Base-by-base conservation (phyloP, 2,888 invertebrate genomes). In the Drosophila tanythrix region DNA sequence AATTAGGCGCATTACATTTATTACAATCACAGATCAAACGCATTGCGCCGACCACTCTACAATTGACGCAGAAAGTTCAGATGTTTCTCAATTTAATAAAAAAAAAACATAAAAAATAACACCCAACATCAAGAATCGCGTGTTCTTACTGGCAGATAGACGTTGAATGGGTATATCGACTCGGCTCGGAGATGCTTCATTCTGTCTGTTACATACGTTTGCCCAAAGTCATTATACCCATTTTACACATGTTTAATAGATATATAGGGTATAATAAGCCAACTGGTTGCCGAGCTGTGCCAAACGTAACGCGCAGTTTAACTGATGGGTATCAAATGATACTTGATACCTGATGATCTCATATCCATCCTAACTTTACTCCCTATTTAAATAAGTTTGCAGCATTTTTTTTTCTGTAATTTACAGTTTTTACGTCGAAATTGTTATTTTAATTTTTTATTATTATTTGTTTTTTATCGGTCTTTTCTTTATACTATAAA, bases 11-110 rank as follows among this genome's bases (percentile, higher is more conserved):
- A 60, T 60, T 56, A 50, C 58, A 21, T 43, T 18, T 27, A 25
- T 21, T 58, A 33, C 35, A 59, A 36, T 52, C 52, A 15, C 31
- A 52, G 70, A 74, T 74, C 62, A 74, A 74, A 76, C 36, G 55
- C 43, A 10, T 27, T 7, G 18, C 13, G 62, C 76, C 76, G 58
- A 13, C 31, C 11, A 18, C 18, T 10, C 27, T 27, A 25, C 64
- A 76, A 76, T 74, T 74, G 35, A 55, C 15, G 8, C 46, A 18
- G 33, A 65, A 76, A 61, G 46, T 13, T 75, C 57, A 76, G 64
- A 40, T 52, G 21, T 18, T 25, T 15, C 11, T 27, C 27, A 29
- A 62, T n/a, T 67, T 27, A 18, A 33, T 59, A 53, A 25, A 25
- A 3, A 3, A n/a, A 5, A 21, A 46, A 0, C 1, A 36, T 6